phyloP scores from a whole-genome alignment of 37 sponge, comb jelly and placozoan genomes.

The Dysidea cf. avara region DNA sequence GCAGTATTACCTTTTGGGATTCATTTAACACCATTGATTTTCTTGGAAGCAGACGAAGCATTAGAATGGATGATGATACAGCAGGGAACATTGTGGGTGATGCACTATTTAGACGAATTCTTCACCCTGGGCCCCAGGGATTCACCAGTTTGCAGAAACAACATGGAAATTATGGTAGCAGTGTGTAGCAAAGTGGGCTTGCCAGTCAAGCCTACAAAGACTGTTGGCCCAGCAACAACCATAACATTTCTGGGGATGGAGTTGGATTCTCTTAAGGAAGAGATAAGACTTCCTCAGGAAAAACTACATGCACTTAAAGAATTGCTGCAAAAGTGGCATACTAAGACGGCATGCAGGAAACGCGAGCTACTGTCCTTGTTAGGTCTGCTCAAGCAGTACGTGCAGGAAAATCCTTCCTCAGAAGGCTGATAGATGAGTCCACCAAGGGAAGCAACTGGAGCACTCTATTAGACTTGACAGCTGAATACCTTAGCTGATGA shows the following conservation, averaged over 20 bases:
- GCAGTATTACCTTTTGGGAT: conserved; percentile 6
- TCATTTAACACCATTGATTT: conserved; percentile 12
- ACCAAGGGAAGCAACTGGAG: not conserved
- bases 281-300: too few species aligned
- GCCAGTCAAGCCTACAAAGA: conserved; percentile 1
- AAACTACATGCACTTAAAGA: not conserved
- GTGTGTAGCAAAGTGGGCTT: not conserved
- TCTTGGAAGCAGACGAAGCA: conserved; percentile 1
- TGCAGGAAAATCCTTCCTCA: conserved; percentile 10
- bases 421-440: conserved; percentile 12
- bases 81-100: not conserved
- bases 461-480: conserved; percentile 5
- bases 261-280: too few species aligned
- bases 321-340: not conserved
- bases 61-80: not conserved
- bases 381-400: conserved; percentile 1
- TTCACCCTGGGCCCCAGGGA: not conserved
- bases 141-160: not conserved
- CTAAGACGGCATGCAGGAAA: conserved; percentile 1
- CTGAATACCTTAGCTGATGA: too few species aligned
- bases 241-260: conserved; percentile 11
- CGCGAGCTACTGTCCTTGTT: conserved; percentile 22
- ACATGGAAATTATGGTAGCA: not conserved
- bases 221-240: conserved; percentile 8
- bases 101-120: conserved; percentile 29